Evolutionary conservation across 2,113 vertebrate genomes (phyloP), one percentile per base, ranked within the genome.

Genomic region (Cichladusa arquata): DNA sequence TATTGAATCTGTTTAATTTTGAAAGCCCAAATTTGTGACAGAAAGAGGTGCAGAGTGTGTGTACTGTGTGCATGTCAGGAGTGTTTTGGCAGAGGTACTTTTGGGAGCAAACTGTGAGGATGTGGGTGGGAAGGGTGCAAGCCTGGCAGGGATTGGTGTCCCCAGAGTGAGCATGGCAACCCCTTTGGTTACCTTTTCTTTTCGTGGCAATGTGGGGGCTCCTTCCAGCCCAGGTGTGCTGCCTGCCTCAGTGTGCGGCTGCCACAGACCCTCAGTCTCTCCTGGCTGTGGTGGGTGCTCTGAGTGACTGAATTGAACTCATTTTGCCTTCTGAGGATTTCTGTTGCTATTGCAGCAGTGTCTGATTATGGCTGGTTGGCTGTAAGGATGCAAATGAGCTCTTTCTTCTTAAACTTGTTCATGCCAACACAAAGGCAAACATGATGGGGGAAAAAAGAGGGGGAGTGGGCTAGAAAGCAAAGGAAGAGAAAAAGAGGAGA

Each of bases 121-220:
- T 54, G 10, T 48, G 34, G 11, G 9, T 44, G n/a, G 58, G 36
- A 36, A 56, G 26, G 16, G 12, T 86, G 54, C 40, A 67, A 67
- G 44, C 14, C 16, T 31, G 47, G 17, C 12, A 33, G 51, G 53
- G 40, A 16, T 5, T 76, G 6, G 12, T 31, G 44, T 38, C 34
- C 29, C 36, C 12, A 14, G 33, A 42, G n/a, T 29, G 40, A 33
- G 26, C 6, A 3, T 8, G 9, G 45, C 18, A 36, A 16, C 18
- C 3, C 19, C 23, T 64, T 25, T 14, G 18, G 54, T 29, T 6
- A 14, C 16, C 2, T 33, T 20, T 38, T 22, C 5, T 72, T 70
- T 34, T 38, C 0, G 0, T 47, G 48, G 44, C n/a, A 34, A 5
- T 17, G 13, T 2, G 9, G 12, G n/a, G 18, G 29, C 25, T 40